Percentiles rank a stretch among this genome's conserved stretches.
These are phyloP conservation scores for Carassius auratus DNA, from an alignment of 2,113 vertebrate genomes.

Conservation along the genomic window DNA sequence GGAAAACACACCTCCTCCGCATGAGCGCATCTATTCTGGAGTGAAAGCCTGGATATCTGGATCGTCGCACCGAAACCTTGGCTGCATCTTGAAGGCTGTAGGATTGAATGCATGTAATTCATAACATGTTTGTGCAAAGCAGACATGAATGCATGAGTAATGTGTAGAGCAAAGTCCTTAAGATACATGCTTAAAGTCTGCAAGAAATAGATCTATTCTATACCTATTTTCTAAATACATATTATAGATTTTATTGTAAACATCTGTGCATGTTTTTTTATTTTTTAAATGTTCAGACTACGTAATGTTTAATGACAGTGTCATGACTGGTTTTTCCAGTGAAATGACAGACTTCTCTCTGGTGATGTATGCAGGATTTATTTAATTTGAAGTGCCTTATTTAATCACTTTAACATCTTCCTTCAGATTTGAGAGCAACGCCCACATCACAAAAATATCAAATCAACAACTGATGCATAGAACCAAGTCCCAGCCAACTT, in stretches of 20 bases:
- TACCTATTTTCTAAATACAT: not conserved
- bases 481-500: too few relatives aligned
- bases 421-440: too few relatives aligned
- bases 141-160: not conserved
- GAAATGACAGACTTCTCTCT: too few relatives aligned
- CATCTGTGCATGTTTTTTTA: not conserved
- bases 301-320: not conserved
- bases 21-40: constrained; percentile 12
- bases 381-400: too few relatives aligned
- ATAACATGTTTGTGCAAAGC: not conserved
- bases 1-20: constrained; percentile 38
- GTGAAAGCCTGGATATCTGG: constrained; percentile 29
- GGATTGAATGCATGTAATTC: not conserved
- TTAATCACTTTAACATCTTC: too few relatives aligned
- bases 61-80: constrained; percentile 37
- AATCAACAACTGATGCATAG: too few relatives aligned
- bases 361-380: too few relatives aligned
- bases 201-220: not conserved
- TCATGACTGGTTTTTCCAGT: not conserved
- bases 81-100: constrained; percentile 26
- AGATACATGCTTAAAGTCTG: not conserved
- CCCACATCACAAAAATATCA: too few relatives aligned
- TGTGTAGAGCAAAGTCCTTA: not conserved
- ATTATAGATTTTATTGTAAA: not conserved
- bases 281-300: too few relatives aligned